Evolutionary conservation across 2,797 vertebrate genomes (phyloP), one percentile per base, ranked within the genome.

Genomic region (Phylloscopus collybita): DNA sequence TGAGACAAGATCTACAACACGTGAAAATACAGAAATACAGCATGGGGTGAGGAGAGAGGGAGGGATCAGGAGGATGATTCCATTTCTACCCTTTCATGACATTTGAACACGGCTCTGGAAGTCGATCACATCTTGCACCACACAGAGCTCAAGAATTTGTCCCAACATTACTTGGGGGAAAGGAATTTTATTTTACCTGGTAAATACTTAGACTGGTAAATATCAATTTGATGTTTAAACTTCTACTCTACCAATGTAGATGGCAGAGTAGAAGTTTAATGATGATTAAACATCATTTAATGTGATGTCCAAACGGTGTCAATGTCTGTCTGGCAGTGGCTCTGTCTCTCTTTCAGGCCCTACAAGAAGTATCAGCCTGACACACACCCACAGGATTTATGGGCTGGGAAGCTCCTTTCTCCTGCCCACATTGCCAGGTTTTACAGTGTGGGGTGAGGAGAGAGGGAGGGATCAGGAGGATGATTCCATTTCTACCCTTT

Each of bases 241-340:
- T 16, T 71, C 32, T 4, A 18, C 34, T 67, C 21, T 12, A 3
- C 13, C 25, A 10, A 34, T 34, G 34, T 34, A 34, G 34, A 34
- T 34, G 34, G 34, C 8, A 34, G 34, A 34, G 34, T 34, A 34
- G 34, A 34, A 34, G 34, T 34, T 34, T 34, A 34, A 34, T 34
- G 34, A 34, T 34, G 34, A 34, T 34, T 34, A 34, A 34, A 34
- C 34, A 34, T 34, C 34, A 34, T 34, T 34, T 34, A 34, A 34
- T 34, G 1, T 4, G 6, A 27, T 0, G 9, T 2, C 6, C 26
- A 27, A 22, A 38, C 15, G 0, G 0, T 6, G 7, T 0, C 47
- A n/a, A 23, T 4, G 27, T 60, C n/a, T 4, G 40, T 7, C 25
- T 6, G 34, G 34, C 47, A n/a, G 26, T 4, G 27, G 12, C 40